Percentiles rank a stretch among this genome's conserved stretches.
phyloP scores from a whole-genome alignment of 1,140 invertebrate species.

The Diuraphis noxia region DNA sequence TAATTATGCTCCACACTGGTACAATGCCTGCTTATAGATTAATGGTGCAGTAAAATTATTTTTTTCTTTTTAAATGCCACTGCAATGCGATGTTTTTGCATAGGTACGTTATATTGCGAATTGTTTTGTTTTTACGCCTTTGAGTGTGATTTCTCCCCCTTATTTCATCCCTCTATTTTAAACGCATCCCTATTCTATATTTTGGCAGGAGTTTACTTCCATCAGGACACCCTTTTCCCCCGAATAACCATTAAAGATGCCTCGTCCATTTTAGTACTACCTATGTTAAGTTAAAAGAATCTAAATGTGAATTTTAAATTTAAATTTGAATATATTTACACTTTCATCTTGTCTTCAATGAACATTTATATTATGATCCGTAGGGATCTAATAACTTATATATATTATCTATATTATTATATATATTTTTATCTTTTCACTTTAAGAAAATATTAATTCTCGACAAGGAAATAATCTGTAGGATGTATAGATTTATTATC shows the following conservation, averaged over 20 bases:
- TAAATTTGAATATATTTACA: slow-evolving; percentile 31
- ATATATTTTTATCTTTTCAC: neutral
- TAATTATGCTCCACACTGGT: neutral
- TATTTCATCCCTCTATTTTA: neutral
- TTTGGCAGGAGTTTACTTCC: slow-evolving; percentile 2
- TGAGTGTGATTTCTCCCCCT: neutral
- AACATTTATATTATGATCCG: neutral
- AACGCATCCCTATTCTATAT: neutral
- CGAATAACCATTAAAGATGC: slow-evolving; percentile 9
- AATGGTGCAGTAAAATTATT: neutral
- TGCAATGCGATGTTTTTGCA: neutral
- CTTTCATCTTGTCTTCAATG: slow-evolving; percentile 3
- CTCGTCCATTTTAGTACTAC: slow-evolving; percentile 20
- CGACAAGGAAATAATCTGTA: neutral
- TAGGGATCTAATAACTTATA: neutral
- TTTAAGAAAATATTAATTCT: neutral
- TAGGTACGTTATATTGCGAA: neutral
- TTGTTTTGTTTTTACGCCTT: slow-evolving; percentile 23
- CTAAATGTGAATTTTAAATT: slow-evolving; percentile 8
- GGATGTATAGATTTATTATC: neutral
- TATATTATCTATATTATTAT: too few relatives aligned
- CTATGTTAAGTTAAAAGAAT: neutral
- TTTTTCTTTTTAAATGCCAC: neutral
- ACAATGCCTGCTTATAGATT: neutral
- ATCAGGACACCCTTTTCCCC: neutral